Evolutionary conservation across 2,113 vertebrate genomes (phyloP), one percentile per base, ranked within the genome.

Genomic region (Notarius lentiginosus): DNA sequence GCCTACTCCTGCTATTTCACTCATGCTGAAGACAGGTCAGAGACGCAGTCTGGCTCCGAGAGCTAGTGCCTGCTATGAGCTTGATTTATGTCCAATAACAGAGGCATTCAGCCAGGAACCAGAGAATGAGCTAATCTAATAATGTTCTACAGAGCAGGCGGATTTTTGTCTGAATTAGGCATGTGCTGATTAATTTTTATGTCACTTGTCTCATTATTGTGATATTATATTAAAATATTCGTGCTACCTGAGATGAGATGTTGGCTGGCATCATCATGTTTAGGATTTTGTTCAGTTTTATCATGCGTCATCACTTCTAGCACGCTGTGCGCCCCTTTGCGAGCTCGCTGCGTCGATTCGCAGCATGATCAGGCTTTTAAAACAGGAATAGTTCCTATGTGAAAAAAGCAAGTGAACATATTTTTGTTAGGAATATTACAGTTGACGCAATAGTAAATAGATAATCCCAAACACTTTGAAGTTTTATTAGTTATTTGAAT

Each of bases 21-120:
- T 96, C 92, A 97, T 97, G 94, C 94, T 99, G 88, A 98, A 97
- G 94, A 99, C 98, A 93, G 98, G 98, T 96, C 95, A 96, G 96
- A 18, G 12, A 24, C 9, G 87, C 68, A 53, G 22, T 22, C 70
- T 63, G 55, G 66, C 24, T 82, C 56, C 1, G 17, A 56, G 75
- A 79, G 85, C 63, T 72, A 10, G 51, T 11, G n/a, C 49, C 14
- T 80, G 61, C n/a, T 60, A 49, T 20, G 61, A 81, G 30, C 63
- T 86, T 58, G 76, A 58, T 70, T 81, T 81, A 70, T 8, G 1
- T 68, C 79, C 77, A 60, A 14, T 81, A 81, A 60, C 12, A 60
- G 51, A 86, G 58, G 22, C 72, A 15, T 49, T 77, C 22, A 76
- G 30, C 51, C 66, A 53, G 76, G 11, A 56, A 81, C 15, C 30